Conservation (phyloP, 2,113 vertebrate species). For the Lophotis ruficrista region DNA sequence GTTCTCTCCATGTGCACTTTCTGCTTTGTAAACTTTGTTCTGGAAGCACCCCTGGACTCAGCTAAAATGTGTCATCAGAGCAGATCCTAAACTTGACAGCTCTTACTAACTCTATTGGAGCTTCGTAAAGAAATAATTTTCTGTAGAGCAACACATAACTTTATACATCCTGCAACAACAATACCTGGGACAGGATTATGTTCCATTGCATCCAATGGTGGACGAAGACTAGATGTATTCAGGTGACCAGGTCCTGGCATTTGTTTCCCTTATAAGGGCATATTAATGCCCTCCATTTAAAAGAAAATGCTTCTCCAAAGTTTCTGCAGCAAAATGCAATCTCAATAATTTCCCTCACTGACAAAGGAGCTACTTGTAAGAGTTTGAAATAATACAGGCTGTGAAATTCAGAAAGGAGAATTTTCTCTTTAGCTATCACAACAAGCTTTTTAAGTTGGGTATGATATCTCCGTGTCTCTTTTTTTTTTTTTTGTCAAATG, state of each 20-base stretch:
- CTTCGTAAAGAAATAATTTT: background rate
- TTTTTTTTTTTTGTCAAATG: background rate
- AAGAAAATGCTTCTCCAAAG: background rate
- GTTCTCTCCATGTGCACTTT: background rate
- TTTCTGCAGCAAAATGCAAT: background rate
- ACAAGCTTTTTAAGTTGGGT: background rate
- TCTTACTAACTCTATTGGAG: background rate
- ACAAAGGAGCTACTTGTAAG: background rate
- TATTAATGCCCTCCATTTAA: background rate
- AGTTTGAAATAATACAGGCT: background rate
- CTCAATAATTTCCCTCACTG: background rate
- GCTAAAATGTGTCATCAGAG: background rate
- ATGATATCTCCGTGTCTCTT: background rate
- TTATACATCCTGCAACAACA: background rate
- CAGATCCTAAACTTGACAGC: background rate
- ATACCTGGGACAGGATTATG: background rate
- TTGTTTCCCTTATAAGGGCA: background rate
- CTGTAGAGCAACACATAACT: background rate
- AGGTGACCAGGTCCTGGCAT: background rate
- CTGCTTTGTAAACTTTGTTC: constrained; percentile 9
- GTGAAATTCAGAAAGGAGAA: background rate
- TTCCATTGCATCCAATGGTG: background rate
- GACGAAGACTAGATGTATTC: background rate
- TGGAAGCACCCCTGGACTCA: background rate
- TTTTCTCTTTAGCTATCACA: background rate